Conservation (phyloP, 1,140 invertebrate species). For the Pectinophora gossypiella region DNA sequence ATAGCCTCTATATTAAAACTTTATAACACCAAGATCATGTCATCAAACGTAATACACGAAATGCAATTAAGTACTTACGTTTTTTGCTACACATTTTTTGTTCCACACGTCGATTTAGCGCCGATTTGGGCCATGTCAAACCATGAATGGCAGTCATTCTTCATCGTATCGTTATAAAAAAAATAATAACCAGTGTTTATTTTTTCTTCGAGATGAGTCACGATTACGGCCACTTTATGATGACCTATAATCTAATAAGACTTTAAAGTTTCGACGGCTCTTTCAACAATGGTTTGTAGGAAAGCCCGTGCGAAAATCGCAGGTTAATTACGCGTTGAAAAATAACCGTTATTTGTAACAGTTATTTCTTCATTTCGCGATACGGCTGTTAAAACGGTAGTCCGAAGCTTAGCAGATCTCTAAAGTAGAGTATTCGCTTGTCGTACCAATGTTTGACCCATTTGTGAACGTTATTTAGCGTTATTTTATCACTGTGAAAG, state of each 20-base stretch:
- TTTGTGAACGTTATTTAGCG: too few species aligned
- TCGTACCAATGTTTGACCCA: not conserved
- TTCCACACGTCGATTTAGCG: not conserved
- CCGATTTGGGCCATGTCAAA: not conserved
- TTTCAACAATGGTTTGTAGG: not conserved
- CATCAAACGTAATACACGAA: too few species aligned
- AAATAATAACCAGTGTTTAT: not conserved
- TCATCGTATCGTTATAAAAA: not conserved
- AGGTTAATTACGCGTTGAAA: constrained; percentile 31
- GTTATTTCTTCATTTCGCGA: constrained; percentile 40
- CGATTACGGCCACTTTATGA: not conserved
- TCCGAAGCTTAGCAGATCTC: constrained; percentile 18
- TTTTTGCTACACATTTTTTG: not conserved
- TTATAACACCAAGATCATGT: too few species aligned
- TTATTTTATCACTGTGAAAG: not conserved
- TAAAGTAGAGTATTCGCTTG: not conserved
- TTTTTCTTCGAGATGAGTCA: not conserved
- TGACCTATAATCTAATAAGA: not conserved
- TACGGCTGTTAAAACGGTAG: constrained; percentile 29
- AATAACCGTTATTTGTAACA: constrained; percentile 40
- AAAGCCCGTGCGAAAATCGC: constrained; percentile 13
- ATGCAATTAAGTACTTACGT: not conserved
- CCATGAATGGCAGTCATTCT: not conserved
- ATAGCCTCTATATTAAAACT: too few species aligned
- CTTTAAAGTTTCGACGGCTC: not conserved